Percentiles rank a stretch among this genome's conserved stretches.
Evolutionary conservation across 2,797 vertebrate species (phyloP).

Genomic region (Selene dorsalis): DNA sequence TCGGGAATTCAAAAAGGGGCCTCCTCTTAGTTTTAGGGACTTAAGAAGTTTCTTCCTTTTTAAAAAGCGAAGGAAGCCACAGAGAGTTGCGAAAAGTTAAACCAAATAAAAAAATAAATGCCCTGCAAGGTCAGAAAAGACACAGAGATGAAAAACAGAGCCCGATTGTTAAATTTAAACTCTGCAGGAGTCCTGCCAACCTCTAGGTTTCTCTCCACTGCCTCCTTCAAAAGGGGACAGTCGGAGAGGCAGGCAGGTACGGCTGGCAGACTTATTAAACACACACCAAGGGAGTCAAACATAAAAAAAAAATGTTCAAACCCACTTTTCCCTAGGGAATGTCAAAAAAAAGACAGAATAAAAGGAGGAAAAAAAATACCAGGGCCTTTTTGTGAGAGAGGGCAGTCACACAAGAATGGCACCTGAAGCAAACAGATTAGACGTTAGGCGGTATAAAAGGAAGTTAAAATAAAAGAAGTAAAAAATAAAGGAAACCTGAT

Average conservation of each 20-base stretch:
- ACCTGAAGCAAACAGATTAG: conserved; percentile 77
- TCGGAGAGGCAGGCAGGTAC: conserved; percentile 55
- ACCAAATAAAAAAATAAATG: conserved; percentile 16
- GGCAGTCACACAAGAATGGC: conserved; percentile 59
- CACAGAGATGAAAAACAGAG: conserved; percentile 50
- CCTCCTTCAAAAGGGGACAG: conserved; percentile 55
- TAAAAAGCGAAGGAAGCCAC: conserved; percentile 36
- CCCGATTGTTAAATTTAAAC: conserved; percentile 65
- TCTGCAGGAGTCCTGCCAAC: conserved; percentile 35
- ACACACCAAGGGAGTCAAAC: conserved; percentile 47
- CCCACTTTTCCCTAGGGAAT: conserved; percentile 22
- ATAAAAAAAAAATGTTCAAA: conserved; percentile 48
- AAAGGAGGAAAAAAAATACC: conserved; percentile 38
- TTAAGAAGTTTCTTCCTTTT: conserved; percentile 52
- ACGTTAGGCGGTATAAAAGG: conserved; percentile 62
- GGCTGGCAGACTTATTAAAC: conserved; percentile 71
- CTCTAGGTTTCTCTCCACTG: conserved; percentile 21
- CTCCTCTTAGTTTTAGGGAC: conserved; percentile 36
- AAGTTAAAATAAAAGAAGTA: conserved; percentile 27
- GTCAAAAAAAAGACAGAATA: conserved; percentile 20
- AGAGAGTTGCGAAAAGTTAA: conserved; percentile 13
- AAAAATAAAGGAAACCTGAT: conserved; percentile 54
- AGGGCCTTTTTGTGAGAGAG: conserved; percentile 36
- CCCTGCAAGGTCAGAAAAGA: conserved; percentile 62
- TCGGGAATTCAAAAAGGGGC: conserved; percentile 51